These are phyloP conservation scores for Papilio machaon DNA, from an alignment of 1,140 invertebrate species.

Conservation along the genomic window DNA sequence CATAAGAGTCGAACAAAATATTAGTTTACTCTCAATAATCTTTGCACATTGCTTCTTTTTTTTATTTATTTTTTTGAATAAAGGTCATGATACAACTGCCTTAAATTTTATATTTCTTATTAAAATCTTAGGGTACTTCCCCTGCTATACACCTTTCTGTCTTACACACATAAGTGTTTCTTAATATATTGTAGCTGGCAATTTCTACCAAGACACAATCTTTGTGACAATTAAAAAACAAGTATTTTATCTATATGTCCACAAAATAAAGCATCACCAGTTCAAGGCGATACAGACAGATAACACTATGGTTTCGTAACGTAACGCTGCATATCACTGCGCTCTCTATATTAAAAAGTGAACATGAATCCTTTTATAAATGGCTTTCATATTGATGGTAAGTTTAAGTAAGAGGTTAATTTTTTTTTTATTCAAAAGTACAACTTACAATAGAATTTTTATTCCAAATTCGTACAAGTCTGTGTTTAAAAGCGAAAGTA, in stretches of 20 bases:
- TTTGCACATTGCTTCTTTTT: background rate
- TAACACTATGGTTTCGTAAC: conserved; percentile 32
- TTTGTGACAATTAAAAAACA: conserved; percentile 21
- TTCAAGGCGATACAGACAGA: conserved; percentile 31
- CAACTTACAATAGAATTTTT: background rate
- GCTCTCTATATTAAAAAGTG: conserved; percentile 20
- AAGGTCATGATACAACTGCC: no score
- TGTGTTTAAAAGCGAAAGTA: background rate
- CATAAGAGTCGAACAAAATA: background rate
- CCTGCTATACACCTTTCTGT: no score
- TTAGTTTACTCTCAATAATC: background rate
- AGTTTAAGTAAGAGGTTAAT: conserved; percentile 33
- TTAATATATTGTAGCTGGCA: background rate
- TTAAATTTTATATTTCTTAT: no score
- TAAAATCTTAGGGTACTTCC: no score
- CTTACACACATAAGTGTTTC: no score
- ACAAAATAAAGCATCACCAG: conserved; percentile 21
- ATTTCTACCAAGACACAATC: background rate
- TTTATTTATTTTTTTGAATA: background rate
- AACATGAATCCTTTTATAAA: conserved; percentile 65
- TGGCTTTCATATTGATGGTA: conserved; percentile 57
- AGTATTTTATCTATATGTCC: conserved; percentile 14
- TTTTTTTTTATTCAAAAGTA: background rate
- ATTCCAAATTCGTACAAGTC: background rate
- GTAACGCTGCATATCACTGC: background rate